Percentiles rank a stretch among this genome's conserved stretches.
These are phyloP conservation scores for Lasiommata megera DNA, from an alignment of 2,888 invertebrate species.

Conservation along the genomic window DNA sequence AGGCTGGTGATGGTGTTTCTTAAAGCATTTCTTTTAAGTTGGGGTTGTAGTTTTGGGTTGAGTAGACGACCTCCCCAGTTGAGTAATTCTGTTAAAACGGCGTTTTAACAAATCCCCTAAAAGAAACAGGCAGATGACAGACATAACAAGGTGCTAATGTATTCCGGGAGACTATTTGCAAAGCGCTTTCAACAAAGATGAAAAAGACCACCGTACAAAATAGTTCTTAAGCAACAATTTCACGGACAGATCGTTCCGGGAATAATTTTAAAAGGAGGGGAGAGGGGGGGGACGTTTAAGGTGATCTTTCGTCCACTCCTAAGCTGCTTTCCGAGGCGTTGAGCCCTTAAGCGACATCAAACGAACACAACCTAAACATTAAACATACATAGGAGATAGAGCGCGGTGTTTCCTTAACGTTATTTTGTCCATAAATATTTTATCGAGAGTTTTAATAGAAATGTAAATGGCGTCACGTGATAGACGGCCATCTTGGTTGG, in stretches of 20 bases:
- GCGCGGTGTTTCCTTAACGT: slow-evolving; percentile 68
- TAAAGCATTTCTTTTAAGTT: no score
- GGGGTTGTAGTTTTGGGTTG: no score
- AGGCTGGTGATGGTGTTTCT: no score
- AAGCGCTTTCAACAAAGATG: slow-evolving; percentile 32
- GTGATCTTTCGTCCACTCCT: slow-evolving; percentile 46
- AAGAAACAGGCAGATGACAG: slow-evolving; percentile 18
- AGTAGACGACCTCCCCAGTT: not conserved
- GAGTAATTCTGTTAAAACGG: not conserved
- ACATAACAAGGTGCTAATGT: slow-evolving; percentile 24
- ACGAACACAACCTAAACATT: slow-evolving; percentile 65
- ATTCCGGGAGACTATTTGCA: slow-evolving; percentile 26
- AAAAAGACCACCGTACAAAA: slow-evolving; percentile 41
- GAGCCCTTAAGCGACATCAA: slow-evolving; percentile 64
- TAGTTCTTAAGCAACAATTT: slow-evolving; percentile 62
- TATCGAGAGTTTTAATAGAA: slow-evolving; percentile 60
- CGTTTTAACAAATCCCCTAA: slow-evolving; percentile 17
- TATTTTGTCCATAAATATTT: slow-evolving; percentile 73
- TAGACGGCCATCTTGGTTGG: no score
- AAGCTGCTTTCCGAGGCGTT: slow-evolving; percentile 56
- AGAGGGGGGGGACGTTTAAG: slow-evolving; percentile 32
- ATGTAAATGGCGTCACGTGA: slow-evolving; percentile 58
- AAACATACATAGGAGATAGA: slow-evolving; percentile 66
- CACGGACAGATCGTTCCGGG: slow-evolving; percentile 52
- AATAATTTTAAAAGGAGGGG: slow-evolving; percentile 53